phyloP scores from a whole-genome alignment of 2,888 invertebrate species.

The Teinopalpus imperialis region DNA sequence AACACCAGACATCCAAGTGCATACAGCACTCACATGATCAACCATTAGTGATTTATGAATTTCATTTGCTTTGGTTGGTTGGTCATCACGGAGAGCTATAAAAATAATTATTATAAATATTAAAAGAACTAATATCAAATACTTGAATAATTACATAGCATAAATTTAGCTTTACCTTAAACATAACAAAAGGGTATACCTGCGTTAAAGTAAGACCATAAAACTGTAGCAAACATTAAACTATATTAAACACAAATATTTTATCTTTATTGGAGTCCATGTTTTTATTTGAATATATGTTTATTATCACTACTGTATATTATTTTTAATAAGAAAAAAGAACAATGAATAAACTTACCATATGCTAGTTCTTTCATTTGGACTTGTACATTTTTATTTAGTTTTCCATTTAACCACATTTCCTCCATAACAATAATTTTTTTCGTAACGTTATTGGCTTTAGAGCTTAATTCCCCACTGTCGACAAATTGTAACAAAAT shows the following conservation, averaged over 20 bases:
- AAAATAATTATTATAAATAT: no score
- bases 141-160: no score
- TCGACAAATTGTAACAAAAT: slow-evolving; percentile 57
- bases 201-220: no score
- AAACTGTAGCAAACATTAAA: no score
- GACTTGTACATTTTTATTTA: slow-evolving; percentile 68
- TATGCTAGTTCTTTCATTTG: slow-evolving; percentile 76
- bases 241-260: no score
- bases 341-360: slow-evolving; percentile 74
- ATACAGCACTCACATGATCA: slow-evolving; percentile 79
- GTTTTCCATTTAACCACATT: slow-evolving; percentile 81
- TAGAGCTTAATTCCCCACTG: slow-evolving; percentile 59
- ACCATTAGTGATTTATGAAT: slow-evolving; percentile 83
- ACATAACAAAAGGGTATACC: no score
- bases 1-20: slow-evolving; percentile 84
- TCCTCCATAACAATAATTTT: slow-evolving; percentile 78
- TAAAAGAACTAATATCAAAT: no score
- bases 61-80: slow-evolving; percentile 77
- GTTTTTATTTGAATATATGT: no score
- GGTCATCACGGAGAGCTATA: slow-evolving; percentile 75
- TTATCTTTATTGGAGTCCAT: no score
- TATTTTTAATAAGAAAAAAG: no score
- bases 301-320: no score
- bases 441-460: slow-evolving; percentile 77
- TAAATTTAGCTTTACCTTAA: no score